Evolutionary conservation across 2,888 invertebrate genomes (phyloP), one percentile per base, ranked within the genome.

Genomic region (Apoda limacodes): DNA sequence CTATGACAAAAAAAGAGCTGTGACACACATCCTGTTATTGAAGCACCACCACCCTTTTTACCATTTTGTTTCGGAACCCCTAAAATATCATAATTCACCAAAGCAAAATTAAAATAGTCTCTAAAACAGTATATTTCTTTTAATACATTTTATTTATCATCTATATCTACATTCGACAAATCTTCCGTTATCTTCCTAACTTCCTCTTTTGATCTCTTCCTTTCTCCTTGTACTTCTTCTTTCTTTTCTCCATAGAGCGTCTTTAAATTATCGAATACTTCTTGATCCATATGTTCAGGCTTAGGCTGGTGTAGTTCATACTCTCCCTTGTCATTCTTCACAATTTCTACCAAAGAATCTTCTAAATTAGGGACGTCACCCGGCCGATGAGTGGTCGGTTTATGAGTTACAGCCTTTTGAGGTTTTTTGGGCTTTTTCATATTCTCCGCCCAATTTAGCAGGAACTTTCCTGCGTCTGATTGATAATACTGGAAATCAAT

Each of bases 371-470:
- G 66, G 1, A 67, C 59, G 17, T 72, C 71, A 0, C 65, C 66
- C 7, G 23, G 33, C 3, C 50, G 41, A 0, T 26, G 38, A 4
- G 52, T 45, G 2, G 33, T 39, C 0, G 40, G 44, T n/a, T n/a
- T n/a, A n/a, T n/a, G n/a, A n/a, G n/a, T n/a, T n/a, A n/a, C n/a
- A n/a, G n/a, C n/a, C 4, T 46, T 46, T 2, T 40, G 15, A 0
- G 38, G 32, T 14, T 59, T 57, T 2, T 48, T 49, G 0, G 71
- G 69, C 2, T 52, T 46, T 35, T 64, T 75, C 72, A 85, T 80
- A 40, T 80, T 82, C 35, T 84, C 70, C 0, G 85, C 85, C 88
- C 88, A 88, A 23, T 60, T 71, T 34, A 83, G 74, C 6, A 88
- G 63, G 70, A 85, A 88, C 20, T 82, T 70, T 1, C 82, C 72